Evolutionary conservation across 2,797 vertebrate species (phyloP), one percentile per base, ranked within the genome.

Genomic region (Muscicapa comitata): DNA sequence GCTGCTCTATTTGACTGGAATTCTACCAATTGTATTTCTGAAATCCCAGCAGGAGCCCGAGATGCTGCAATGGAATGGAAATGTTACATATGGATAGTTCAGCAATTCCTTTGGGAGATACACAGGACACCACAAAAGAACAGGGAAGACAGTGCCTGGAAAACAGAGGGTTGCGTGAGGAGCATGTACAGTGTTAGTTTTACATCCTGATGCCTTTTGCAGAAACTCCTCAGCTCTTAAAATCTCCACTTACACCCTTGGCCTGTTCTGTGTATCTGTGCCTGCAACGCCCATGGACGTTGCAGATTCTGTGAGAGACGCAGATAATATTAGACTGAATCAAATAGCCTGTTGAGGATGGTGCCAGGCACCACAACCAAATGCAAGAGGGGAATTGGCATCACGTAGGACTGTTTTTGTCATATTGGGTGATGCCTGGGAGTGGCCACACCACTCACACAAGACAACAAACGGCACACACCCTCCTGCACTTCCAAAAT

Each of bases 31-130:
- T 70, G 73, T 80, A 35, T 95, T 94, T 88, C 83, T 88, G 79
- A 95, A 79, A 87, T 88, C 82, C 74, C 71, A 86, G 79, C 82
- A 93, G 91, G 79, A 90, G 57, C 80, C 63, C 48, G n/a, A 77
- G 72, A 55, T n/a, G 7, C 76, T 72, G 87, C 66, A 40, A 23
- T 4, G 57, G 59, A 88, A 85, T 54, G 58, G 81, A 75, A 95
- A 78, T 28, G 65, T 75, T 77, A 23, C 4, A 6, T 74, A 45
- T 0, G 10, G 82, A 48, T 57, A 81, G 79, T 57, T 88, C 79
- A 79, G 25, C 51, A 53, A 2, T 73, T 93, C 91, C 58, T 84
- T 42, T 50, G 88, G 83, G 87, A 88, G 70, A 67, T 26, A 13
- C 16, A 6, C 29, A 63, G 87, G 63, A 73, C 53, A 40, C 79